Percentiles rank a stretch among this genome's conserved stretches.
Conservation (phyloP, 2,113 vertebrate species). For the Gavia stellata region DNA sequence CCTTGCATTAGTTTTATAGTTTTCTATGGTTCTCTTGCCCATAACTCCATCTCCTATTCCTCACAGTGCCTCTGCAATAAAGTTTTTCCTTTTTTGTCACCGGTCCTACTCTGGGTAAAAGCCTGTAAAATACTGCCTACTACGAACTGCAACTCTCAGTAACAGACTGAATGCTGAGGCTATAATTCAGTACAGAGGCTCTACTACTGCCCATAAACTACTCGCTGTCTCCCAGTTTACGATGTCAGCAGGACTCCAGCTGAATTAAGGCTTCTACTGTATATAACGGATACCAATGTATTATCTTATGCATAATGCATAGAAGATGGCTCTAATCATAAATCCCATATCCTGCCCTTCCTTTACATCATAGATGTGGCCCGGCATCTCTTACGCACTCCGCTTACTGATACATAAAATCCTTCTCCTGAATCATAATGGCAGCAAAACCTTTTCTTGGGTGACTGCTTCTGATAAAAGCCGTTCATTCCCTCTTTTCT, state of each 20-base stretch:
- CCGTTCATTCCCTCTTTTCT: not conserved
- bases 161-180: not conserved
- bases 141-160: not conserved
- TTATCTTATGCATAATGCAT: constrained; percentile 55
- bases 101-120: not conserved
- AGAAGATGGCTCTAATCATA: constrained; percentile 13
- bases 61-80: not conserved
- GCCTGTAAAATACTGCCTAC: constrained; percentile 13
- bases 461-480: not conserved
- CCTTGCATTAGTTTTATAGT: not conserved
- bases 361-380: not conserved
- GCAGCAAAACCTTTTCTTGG: not conserved
- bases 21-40: not conserved
- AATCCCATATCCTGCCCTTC: constrained; percentile 25
- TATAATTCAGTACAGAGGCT: constrained; percentile 41
- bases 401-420: constrained; percentile 26
- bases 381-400: not conserved
- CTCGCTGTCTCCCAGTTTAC: constrained; percentile 36
- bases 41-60: not conserved
- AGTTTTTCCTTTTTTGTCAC: constrained; percentile 24
- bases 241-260: constrained; percentile 47
- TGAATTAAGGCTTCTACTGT: constrained; percentile 46
- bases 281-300: constrained; percentile 38
- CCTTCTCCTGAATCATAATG: constrained; percentile 5
- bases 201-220: constrained; percentile 48